These are phyloP conservation scores for Acrocephalus arundinaceus DNA, from an alignment of 2,113 vertebrate genomes.

Conservation along the genomic window DNA sequence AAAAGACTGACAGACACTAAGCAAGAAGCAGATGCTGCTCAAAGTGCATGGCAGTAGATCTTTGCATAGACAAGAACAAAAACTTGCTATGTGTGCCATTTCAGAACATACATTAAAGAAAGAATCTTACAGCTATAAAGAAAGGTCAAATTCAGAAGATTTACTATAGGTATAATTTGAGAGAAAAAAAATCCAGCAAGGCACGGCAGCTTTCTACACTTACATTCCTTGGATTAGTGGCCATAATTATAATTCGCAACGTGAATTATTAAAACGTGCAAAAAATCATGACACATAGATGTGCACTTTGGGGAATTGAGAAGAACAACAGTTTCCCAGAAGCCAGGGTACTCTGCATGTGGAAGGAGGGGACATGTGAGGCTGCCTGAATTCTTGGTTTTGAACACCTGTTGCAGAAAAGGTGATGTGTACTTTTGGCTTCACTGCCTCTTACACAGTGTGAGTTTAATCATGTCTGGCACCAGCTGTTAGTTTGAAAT, in stretches of 20 bases:
- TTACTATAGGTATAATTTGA: background rate
- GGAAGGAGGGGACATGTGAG: background rate
- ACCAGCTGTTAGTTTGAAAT: background rate
- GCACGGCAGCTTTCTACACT: background rate
- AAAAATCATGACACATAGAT: background rate
- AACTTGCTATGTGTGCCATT: background rate
- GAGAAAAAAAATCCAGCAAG: background rate
- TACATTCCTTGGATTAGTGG: background rate
- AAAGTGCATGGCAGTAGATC: background rate
- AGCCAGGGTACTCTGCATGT: background rate
- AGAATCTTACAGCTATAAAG: background rate
- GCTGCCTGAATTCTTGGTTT: background rate
- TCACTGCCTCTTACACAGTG: background rate
- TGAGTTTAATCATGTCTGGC: background rate
- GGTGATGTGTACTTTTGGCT: background rate
- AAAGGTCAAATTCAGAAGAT: background rate
- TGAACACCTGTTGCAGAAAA: background rate
- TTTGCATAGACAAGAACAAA: background rate
- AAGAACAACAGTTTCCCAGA: background rate
- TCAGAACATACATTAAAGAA: background rate
- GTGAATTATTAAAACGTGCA: background rate
- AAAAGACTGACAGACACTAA: background rate
- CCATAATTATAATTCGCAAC: background rate
- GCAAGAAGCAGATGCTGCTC: background rate
- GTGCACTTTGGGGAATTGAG: background rate